Evolutionary conservation across 2,797 vertebrate genomes (phyloP).

Genomic region (Alosa sapidissima): DNA sequence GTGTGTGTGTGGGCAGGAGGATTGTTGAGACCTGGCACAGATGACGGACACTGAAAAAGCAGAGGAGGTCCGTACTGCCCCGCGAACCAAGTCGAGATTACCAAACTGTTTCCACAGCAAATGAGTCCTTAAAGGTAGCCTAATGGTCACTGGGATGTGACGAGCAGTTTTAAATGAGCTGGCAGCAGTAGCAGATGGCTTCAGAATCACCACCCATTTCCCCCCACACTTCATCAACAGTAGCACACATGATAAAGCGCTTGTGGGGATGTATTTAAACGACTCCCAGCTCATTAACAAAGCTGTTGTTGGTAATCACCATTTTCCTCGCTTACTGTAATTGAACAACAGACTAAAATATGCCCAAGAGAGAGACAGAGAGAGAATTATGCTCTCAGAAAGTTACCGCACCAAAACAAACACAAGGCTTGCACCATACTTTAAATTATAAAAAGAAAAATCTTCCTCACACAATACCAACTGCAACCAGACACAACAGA

Average conservation of each 20-base stretch:
- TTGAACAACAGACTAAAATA: background rate
- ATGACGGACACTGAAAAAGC: background rate
- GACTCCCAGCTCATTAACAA: background rate
- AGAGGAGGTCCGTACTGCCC: background rate
- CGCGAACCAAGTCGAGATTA: background rate
- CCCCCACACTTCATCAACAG: background rate
- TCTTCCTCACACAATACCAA: too few species aligned
- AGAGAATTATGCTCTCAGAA: background rate
- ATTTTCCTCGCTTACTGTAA: background rate
- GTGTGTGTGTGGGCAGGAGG: background rate
- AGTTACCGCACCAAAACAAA: too few species aligned
- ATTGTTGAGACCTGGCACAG: background rate
- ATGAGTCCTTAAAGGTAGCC: background rate
- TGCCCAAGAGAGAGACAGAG: background rate
- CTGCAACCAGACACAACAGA: too few species aligned
- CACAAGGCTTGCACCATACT: too few species aligned
- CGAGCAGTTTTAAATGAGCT: background rate
- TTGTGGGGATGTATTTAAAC: background rate
- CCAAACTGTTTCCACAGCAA: background rate
- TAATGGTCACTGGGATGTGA: background rate
- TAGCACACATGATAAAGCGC: background rate
- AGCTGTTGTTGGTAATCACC: constrained; percentile 4
- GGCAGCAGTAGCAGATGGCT: background rate
- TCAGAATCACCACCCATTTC: background rate
- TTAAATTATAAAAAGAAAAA: too few species aligned